phyloP scores from a whole-genome alignment of 2,797 vertebrate species.

The Botia almorhae region DNA sequence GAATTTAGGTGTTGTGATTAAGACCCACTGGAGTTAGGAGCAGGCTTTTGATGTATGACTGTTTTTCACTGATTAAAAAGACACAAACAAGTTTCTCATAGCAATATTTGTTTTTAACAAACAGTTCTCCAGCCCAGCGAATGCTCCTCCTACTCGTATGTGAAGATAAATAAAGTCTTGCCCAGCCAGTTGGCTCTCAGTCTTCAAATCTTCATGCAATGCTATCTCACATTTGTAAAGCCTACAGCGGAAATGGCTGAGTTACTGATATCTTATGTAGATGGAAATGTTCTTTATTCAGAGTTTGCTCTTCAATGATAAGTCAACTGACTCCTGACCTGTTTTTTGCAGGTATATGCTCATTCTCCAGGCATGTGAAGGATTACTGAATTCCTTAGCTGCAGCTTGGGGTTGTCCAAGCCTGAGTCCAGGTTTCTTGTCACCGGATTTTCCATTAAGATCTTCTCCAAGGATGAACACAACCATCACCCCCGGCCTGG shows the following conservation, averaged over 20 bases:
- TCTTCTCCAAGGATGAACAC: slow-evolving; percentile 10
- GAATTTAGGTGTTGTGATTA: background rate
- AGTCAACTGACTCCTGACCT: background rate
- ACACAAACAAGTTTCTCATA: background rate
- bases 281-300: background rate
- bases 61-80: background rate
- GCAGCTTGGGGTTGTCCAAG: background rate
- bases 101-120: background rate
- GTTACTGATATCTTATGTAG: background rate
- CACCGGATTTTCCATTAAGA: background rate
- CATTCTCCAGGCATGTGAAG: background rate
- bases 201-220: background rate
- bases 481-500: background rate
- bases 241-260: background rate
- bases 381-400: background rate
- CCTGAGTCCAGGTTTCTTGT: background rate
- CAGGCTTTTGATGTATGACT: background rate
- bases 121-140: background rate
- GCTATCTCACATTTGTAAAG: background rate
- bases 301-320: background rate
- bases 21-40: background rate
- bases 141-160: slow-evolving; percentile 28
- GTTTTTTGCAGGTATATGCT: background rate
- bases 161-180: slow-evolving; percentile 9
- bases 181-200: background rate